Evolutionary conservation across 2,797 vertebrate species (phyloP), one percentile per base, ranked within the genome.

Genomic region (Acomys russatus): DNA sequence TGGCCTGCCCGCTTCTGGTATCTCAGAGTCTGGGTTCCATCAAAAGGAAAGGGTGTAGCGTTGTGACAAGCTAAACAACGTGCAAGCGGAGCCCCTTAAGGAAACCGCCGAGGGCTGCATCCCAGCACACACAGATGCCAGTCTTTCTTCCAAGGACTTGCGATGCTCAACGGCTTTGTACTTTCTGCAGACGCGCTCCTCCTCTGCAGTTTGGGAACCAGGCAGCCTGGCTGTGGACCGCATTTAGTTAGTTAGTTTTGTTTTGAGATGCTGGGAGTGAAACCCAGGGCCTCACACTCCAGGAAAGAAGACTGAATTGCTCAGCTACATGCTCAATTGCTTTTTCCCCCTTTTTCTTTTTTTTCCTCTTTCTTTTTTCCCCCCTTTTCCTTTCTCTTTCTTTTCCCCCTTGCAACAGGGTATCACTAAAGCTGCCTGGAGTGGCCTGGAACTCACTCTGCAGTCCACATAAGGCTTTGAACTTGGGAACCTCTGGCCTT

Each of bases 11-110:
- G 74, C 54, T 95, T 93, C 89, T 90, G 96, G 97, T 96, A 94
- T 63, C 88, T 38, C 0, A 0, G 84, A 89, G 35, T 6, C 98
- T 98, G 98, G 0, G 25, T 54, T 96, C 14, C 23, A 0, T 98
- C 98, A 97, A 88, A 54, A 64, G 84, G 97, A 91, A 83, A 70
- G 90, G 74, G 83, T 68, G 94, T 97, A 92, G 89, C 56, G 1
- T 92, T 74, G 14, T 92, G 98, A 98, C 97, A 97, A 88, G 92
- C 92, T 91, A 0, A 9, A 88, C 1, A 51, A 95, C 97, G 0
- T 0, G 64, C 56, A 70, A 90, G 89, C 95, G 92, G 94, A 12
- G 92, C 90, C 74, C 82, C 85, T 97, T 89, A 92, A 35, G 78
- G 22, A 82, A 35, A 82, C 30, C 49, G 0, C 11, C 0, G 87